phyloP scores from a whole-genome alignment of 2,113 vertebrate genomes.

The Paracyprichromis sp. region DNA sequence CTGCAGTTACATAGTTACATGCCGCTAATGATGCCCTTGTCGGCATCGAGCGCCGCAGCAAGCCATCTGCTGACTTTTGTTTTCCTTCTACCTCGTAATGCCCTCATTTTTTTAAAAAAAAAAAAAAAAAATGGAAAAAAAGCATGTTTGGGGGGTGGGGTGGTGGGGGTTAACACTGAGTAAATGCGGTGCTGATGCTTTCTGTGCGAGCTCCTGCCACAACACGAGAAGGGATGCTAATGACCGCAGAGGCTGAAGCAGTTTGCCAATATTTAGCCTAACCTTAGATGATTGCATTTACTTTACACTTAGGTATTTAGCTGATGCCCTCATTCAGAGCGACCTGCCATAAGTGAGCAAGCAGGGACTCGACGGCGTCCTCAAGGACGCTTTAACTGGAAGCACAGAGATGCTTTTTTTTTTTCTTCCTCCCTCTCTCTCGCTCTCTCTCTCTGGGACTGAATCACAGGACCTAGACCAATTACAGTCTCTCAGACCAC shows the following conservation, averaged over 20 bases:
- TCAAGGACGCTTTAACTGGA: conserved; percentile 13
- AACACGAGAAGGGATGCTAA: conserved; percentile 28
- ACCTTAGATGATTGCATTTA: conserved; percentile 49
- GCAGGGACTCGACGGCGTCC: background rate
- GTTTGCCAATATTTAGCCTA: conserved; percentile 54
- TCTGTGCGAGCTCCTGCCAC: background rate
- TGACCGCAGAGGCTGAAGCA: conserved; percentile 25
- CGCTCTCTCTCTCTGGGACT: background rate
- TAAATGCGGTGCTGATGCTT: background rate
- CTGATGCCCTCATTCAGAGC: background rate
- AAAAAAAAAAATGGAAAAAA: background rate
- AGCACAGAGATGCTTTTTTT: background rate
- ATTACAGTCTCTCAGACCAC: background rate
- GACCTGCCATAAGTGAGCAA: background rate
- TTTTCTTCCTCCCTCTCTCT: background rate
- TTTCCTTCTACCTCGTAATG: background rate
- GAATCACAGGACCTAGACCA: background rate
- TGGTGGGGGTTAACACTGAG: background rate
- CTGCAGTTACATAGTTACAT: conserved; percentile 34
- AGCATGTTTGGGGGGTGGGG: background rate
- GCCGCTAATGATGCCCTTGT: conserved; percentile 42
- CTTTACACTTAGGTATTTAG: conserved; percentile 27
- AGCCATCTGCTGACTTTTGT: conserved; percentile 55
- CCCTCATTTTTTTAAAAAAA: background rate
- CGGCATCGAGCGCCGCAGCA: conserved; percentile 20